Evolutionary conservation across 2,113 vertebrate species (phyloP).

Genomic region (Pholis gunnellus): DNA sequence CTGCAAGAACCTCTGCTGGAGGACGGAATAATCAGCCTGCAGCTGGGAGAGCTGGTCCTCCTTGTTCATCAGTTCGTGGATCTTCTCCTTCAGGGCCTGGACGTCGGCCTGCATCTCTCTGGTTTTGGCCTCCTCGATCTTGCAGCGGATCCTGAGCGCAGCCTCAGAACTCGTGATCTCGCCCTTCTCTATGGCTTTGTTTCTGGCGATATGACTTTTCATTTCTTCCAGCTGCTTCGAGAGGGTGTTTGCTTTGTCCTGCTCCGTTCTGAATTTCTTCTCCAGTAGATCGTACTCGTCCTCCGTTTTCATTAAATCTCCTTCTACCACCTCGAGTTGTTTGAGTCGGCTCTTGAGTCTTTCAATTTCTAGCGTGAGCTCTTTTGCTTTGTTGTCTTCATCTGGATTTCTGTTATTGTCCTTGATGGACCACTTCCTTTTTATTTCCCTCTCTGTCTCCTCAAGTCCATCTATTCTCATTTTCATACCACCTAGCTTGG

Average conservation of each 20-base stretch:
- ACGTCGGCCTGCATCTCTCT: slow-evolving; percentile 91
- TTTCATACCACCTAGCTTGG: slow-evolving; percentile 86
- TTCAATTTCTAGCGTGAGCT: slow-evolving; percentile 91
- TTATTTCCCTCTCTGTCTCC: slow-evolving; percentile 85
- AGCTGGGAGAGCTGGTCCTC: slow-evolving; percentile 97
- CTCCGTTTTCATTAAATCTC: slow-evolving; percentile 96
- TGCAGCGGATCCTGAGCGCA: slow-evolving; percentile 88
- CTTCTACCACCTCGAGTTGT: slow-evolving; percentile 94
- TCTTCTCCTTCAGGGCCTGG: slow-evolving; percentile 95
- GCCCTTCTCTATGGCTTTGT: slow-evolving; percentile 93
- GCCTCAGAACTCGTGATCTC: slow-evolving; percentile 90
- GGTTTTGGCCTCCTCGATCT: slow-evolving; percentile 90
- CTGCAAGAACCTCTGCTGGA: slow-evolving; percentile 90
- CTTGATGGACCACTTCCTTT: slow-evolving; percentile 79
- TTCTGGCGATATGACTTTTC: slow-evolving; percentile 91
- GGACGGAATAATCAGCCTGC: slow-evolving; percentile 90
- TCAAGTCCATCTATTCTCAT: slow-evolving; percentile 88
- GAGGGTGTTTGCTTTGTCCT: slow-evolving; percentile 93
- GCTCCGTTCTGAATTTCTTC: slow-evolving; percentile 93
- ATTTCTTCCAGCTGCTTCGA: slow-evolving; percentile 92
- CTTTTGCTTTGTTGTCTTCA: slow-evolving; percentile 90
- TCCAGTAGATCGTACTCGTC: slow-evolving; percentile 95
- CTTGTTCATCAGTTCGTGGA: slow-evolving; percentile 97
- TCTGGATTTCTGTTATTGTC: slow-evolving; percentile 73
- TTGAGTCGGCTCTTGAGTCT: slow-evolving; percentile 91